Evolutionary conservation across 2,113 vertebrate species (phyloP).

Genomic region (Antechinus stuartii): DNA sequence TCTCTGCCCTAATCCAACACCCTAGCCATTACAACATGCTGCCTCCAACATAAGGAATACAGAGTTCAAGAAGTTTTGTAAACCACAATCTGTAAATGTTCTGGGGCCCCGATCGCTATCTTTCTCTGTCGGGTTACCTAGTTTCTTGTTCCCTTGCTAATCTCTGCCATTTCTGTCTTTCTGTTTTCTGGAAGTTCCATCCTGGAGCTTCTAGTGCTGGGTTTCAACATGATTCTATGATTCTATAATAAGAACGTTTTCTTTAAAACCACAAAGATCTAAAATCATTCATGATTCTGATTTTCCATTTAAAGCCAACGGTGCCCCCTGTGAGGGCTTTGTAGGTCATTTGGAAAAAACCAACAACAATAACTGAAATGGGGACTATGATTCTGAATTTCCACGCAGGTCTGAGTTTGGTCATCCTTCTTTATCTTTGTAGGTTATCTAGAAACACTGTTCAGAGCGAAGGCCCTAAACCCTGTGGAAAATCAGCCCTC

Average conservation of each 20-base stretch:
- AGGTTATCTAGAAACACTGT: slow-evolving; percentile 25
- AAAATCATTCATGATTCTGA: slow-evolving; percentile 26
- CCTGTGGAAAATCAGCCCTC: slow-evolving; percentile 2
- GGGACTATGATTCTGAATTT: slow-evolving; percentile 45
- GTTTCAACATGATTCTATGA: slow-evolving; percentile 12
- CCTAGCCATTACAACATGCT: background rate
- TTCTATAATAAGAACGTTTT: slow-evolving; percentile 10
- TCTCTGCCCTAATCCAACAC: background rate
- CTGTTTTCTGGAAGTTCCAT: slow-evolving; percentile 8
- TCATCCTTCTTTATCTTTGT: slow-evolving; percentile 4
- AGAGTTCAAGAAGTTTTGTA: background rate
- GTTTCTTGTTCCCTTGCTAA: slow-evolving; percentile 23
- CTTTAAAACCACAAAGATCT: slow-evolving; percentile 10
- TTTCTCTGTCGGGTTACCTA: background rate
- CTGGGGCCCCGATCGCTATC: background rate
- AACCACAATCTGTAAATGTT: background rate
- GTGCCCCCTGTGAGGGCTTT: background rate
- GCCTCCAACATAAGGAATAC: background rate
- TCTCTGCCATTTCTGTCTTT: slow-evolving; percentile 1
- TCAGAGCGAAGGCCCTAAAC: slow-evolving; percentile 20
- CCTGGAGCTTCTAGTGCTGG: background rate
- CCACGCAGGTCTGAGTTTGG: slow-evolving; percentile 6
- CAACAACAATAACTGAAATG: slow-evolving; percentile 30
- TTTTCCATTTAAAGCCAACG: slow-evolving; percentile 15
- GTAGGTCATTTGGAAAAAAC: slow-evolving; percentile 34